Evolutionary conservation across 2,797 vertebrate species (phyloP).

Genomic region (Borostomias antarcticus): DNA sequence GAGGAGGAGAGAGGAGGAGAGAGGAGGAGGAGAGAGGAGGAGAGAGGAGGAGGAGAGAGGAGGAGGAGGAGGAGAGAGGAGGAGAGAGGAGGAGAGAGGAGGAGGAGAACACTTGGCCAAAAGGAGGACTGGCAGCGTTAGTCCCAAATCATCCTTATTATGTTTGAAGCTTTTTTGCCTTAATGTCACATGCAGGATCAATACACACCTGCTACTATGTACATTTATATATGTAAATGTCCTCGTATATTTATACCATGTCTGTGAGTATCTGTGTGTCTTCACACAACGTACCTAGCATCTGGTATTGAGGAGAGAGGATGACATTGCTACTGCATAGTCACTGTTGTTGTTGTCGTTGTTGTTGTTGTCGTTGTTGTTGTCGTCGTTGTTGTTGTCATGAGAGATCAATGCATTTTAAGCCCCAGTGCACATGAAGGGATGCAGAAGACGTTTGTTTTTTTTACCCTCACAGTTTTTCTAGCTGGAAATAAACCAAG

Average conservation of each 20-base stretch:
- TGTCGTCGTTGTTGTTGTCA: conserved; percentile 68
- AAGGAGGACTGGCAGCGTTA: conserved; percentile 54
- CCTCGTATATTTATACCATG: conserved; percentile 75
- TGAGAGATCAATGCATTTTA: conserved; percentile 38
- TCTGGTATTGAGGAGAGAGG: conserved; percentile 38
- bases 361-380: conserved; percentile 64
- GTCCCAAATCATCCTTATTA: conserved; percentile 72
- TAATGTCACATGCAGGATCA: conserved; percentile 78
- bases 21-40: conserved; percentile 37
- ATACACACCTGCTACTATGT: conserved; percentile 69
- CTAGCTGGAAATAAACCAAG: background rate
- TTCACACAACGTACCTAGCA: conserved; percentile 65
- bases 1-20: too few species aligned
- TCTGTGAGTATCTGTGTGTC: conserved; percentile 71
- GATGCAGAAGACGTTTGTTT: conserved; percentile 2
- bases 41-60: conserved; percentile 38
- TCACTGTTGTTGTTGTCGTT: conserved; percentile 43
- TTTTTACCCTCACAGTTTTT: background rate
- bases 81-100: conserved; percentile 54
- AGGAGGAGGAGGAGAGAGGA: conserved; percentile 29
- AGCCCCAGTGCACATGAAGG: conserved; percentile 38
- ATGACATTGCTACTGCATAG: conserved; percentile 57
- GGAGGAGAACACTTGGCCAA: conserved; percentile 44
- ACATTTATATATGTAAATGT: conserved; percentile 74
- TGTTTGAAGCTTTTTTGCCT: conserved; percentile 81